phyloP scores from a whole-genome alignment of 2,113 vertebrate genomes.

The Otus sunia region DNA sequence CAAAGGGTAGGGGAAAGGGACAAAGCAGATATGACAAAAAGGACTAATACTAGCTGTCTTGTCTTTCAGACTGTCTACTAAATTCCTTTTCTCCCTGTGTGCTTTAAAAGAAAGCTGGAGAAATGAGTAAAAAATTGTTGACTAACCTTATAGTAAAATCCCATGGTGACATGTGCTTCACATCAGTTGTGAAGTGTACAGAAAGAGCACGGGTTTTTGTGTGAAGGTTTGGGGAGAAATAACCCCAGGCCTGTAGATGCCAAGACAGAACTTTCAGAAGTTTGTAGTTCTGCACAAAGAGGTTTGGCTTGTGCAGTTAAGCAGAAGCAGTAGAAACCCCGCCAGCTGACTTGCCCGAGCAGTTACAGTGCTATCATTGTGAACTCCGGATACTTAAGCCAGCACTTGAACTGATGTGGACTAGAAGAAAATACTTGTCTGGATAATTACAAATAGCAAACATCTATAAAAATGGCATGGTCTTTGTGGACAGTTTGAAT shows the following conservation, averaged over 20 bases:
- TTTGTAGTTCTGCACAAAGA: neutral
- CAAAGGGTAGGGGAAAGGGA: neutral
- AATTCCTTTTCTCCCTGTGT: neutral
- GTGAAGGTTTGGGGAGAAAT: neutral
- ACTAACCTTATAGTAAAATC: neutral
- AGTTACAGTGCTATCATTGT: neutral
- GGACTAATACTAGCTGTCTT: constrained; percentile 19
- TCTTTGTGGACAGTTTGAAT: neutral
- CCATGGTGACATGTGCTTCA: neutral
- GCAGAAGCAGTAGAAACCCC: neutral
- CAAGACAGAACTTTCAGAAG: neutral
- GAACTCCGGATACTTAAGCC: neutral
- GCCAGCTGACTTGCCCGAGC: neutral
- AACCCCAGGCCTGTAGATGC: neutral
- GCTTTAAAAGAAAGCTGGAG: neutral
- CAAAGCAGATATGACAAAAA: constrained; percentile 20
- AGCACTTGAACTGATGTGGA: neutral
- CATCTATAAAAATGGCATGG: neutral
- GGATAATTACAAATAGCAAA: neutral
- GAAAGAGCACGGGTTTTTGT: neutral
- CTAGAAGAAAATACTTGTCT: neutral
- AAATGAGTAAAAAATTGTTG: neutral
- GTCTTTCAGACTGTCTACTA: neutral
- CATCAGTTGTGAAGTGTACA: neutral
- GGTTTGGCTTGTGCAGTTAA: neutral